Base-by-base conservation (phyloP, 2,888 invertebrate species). In the Eupithecia exiguata region DNA sequence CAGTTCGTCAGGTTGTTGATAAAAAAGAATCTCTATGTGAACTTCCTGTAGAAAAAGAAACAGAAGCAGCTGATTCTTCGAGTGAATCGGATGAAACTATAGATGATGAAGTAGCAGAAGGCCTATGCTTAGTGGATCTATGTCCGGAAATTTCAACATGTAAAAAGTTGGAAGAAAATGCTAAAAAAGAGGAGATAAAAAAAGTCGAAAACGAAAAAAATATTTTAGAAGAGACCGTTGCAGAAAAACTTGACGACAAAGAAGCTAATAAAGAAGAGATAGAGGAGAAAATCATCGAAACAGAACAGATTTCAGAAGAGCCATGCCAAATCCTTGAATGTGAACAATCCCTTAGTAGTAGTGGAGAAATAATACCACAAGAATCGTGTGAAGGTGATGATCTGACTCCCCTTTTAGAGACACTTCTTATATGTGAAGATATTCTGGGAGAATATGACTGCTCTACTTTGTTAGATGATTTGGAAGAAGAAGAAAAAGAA, bases 41-140 rank as follows among this genome's bases (percentile, higher is more conserved):
- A 5, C n/a, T 30, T 30, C 16, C 36, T 18, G 35, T 5, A 58
- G 58, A 25, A 4, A 70, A 70, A 63, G 61, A 72, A 68, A 67
- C 38, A 2, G 40, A 62, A 10, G 46, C 66, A 21, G 35, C 25
- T 35, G 71, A 68, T 25, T 63, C n/a, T 18, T 38, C 53, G 46
- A 75, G 65, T 61, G 75, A 70, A 68, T 70, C 70, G 1, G 68
- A 58, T 5, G 75, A 70, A 72, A 43, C 40, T 3, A 43, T 36
- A 62, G 68, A 70, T 16, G 66, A 66, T 25, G 40, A 40, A 40
- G 66, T 66, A 43, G 40, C 16, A 12, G 66, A 40, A 66, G 66
- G 21, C n/a, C 38, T 21, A 21, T 30, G 61, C 30, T 1, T 38
- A 10, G 36, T 36, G 5, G 18, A 36, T 65, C 4, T 36, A 36